phyloP scores from a whole-genome alignment of 2,888 invertebrate species.

The Hypselothyrea guttata region DNA sequence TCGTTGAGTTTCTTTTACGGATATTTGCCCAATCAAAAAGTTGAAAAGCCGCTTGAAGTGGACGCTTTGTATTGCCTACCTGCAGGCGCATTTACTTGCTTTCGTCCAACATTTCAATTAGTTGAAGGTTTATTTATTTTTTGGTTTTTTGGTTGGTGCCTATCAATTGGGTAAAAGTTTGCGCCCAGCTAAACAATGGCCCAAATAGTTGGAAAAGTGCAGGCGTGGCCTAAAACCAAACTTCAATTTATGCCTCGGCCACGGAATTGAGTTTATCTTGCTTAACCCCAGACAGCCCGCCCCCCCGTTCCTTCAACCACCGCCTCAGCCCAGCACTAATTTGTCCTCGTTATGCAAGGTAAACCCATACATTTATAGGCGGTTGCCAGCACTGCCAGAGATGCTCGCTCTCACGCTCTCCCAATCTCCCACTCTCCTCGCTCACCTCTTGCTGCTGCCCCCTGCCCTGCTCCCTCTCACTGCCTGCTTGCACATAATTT shows the following conservation, averaged over 20 bases:
- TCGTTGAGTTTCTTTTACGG: constrained; percentile 26
- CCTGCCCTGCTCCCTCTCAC: neutral
- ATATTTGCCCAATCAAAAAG: constrained; percentile 62
- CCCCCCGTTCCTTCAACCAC: neutral
- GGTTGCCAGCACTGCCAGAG: constrained; percentile 30
- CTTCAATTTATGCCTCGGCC: constrained; percentile 46
- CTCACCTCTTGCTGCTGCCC: too few species aligned
- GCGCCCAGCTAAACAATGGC: constrained; percentile 45
- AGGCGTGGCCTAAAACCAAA: constrained; percentile 40
- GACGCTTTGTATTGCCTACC: constrained; percentile 26
- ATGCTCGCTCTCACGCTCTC: too few species aligned
- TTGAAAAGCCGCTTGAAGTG: constrained; percentile 49
- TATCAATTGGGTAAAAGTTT: constrained; percentile 61
- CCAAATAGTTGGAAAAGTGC: constrained; percentile 27
- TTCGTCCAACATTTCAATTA: constrained; percentile 57
- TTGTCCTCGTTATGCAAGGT: constrained; percentile 63
- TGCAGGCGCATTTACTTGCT: constrained; percentile 30
- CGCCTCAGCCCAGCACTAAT: constrained; percentile 40
- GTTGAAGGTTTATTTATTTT: constrained; percentile 6
- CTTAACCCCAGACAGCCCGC: constrained; percentile 17
- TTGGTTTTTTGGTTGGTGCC: constrained; percentile 27
- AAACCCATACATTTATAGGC: constrained; percentile 50
- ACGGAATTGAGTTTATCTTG: constrained; percentile 47
- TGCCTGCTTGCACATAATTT: constrained; percentile 54
- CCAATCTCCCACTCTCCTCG: too few species aligned